Conservation (phyloP, 2,797 vertebrate genomes). For the Pteronotus mesoamericanus region DNA sequence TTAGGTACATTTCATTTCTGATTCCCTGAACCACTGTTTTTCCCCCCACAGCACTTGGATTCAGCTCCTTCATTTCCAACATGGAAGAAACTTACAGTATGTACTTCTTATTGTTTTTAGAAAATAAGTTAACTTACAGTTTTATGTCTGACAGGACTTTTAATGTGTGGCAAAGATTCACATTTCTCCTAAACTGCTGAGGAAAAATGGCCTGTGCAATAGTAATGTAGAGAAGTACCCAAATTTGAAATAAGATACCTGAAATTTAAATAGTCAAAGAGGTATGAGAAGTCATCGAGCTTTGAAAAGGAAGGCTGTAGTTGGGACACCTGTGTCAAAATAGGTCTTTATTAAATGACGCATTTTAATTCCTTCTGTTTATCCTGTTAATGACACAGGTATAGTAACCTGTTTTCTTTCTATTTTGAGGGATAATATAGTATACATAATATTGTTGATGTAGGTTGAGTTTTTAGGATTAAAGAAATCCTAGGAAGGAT, state of each 20-base stretch:
- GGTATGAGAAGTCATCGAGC: background rate
- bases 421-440: background rate
- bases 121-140: conserved; percentile 47
- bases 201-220: background rate
- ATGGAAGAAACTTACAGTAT: conserved; percentile 77
- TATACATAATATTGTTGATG: background rate
- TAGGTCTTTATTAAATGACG: conserved; percentile 7
- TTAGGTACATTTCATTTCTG: conserved; percentile 44
- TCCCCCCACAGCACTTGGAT: conserved; percentile 52
- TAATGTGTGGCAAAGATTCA: conserved; percentile 4
- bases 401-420: background rate
- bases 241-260: conserved; percentile 46
- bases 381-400: background rate
- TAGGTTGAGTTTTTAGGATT: background rate
- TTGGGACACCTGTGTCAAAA: background rate
- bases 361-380: background rate
- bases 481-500: conserved; percentile 13
- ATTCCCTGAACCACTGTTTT: conserved; percentile 35
- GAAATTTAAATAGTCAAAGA: conserved; percentile 20
- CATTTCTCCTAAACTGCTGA: background rate
- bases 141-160: conserved; percentile 13
- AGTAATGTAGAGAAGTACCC: conserved; percentile 12
- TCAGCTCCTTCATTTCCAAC: conserved; percentile 59
- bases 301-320: conserved; percentile 3
- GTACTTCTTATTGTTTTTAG: conserved; percentile 58